phyloP scores from a whole-genome alignment of 1,140 invertebrate species.

The Lasioglossum albipes region DNA sequence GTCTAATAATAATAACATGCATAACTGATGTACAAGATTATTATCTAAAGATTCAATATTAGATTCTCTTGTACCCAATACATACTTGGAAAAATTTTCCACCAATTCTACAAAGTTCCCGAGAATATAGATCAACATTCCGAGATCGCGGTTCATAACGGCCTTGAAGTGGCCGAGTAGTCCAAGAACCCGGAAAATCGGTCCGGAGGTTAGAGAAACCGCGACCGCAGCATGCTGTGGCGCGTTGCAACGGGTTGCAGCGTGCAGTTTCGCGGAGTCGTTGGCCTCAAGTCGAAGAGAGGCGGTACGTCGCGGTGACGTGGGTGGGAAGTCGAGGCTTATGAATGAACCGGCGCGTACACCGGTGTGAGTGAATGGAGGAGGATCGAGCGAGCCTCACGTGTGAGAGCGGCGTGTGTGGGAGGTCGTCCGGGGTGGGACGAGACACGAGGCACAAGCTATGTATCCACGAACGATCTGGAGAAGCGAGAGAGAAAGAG shows the following conservation, averaged over 20 bases:
- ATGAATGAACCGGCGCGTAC: constrained; percentile 67
- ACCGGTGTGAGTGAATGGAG: constrained; percentile 66
- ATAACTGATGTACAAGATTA: too few relatives aligned
- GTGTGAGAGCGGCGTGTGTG: constrained; percentile 61
- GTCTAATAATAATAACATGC: too few relatives aligned
- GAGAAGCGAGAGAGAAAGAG: constrained; percentile 2
- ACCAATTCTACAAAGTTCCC: too few relatives aligned
- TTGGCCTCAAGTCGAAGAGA: constrained; percentile 58
- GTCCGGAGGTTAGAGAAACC: not conserved
- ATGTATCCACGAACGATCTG: not conserved
- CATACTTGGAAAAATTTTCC: too few relatives aligned
- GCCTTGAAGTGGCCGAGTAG: not conserved
- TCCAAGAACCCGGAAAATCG: not conserved
- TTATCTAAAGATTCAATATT: too few relatives aligned
- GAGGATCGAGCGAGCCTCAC: constrained; percentile 58
- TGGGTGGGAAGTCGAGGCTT: constrained; percentile 60
- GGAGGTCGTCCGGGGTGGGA: constrained; percentile 27
- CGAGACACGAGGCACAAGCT: not conserved
- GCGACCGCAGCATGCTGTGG: too few relatives aligned
- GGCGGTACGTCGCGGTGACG: constrained; percentile 51
- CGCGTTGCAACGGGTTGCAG: too few relatives aligned
- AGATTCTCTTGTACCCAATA: too few relatives aligned
- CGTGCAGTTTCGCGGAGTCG: constrained; percentile 48
- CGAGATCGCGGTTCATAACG: too few relatives aligned
- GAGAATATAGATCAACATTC: too few relatives aligned